phyloP scores from a whole-genome alignment of 1,140 invertebrate species.

The Meloidogyne chitwoodi region DNA sequence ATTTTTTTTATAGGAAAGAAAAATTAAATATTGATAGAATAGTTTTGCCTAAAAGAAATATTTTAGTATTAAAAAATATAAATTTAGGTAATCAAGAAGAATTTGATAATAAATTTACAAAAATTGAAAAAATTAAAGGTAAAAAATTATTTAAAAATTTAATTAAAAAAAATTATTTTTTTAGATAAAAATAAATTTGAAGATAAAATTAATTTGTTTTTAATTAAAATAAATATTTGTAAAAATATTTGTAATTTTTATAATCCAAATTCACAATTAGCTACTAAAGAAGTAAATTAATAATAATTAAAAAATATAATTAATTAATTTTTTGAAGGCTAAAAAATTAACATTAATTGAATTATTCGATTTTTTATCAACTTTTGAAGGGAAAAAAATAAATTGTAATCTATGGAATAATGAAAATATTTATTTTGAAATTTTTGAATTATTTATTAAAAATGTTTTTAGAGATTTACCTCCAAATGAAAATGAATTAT shows the following conservation, averaged over 20 bases:
- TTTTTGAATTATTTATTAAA: neutral
- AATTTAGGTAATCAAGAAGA: neutral
- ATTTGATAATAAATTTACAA: neutral
- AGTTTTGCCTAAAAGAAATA: neutral
- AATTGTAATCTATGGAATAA: neutral
- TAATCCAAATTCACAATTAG: neutral
- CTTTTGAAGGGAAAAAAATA: neutral
- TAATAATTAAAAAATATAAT: neutral
- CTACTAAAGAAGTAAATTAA: neutral
- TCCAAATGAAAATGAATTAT: neutral
- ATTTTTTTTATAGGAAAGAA: neutral
- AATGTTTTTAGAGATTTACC: neutral
- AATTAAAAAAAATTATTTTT: neutral
- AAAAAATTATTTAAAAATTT: neutral
- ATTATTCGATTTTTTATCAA: neutral
- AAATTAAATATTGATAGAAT: neutral
- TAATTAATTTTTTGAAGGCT: neutral
- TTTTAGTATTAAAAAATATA: neutral
- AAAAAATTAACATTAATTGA: neutral
- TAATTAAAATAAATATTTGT: neutral
- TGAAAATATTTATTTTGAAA: neutral
- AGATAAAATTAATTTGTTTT: neutral
- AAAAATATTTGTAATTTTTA: neutral
- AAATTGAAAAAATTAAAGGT: neutral
- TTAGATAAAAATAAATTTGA: neutral